Evolutionary conservation across 2,888 invertebrate species (phyloP), one percentile per base, ranked within the genome.

Genomic region (Empis stercorea): DNA sequence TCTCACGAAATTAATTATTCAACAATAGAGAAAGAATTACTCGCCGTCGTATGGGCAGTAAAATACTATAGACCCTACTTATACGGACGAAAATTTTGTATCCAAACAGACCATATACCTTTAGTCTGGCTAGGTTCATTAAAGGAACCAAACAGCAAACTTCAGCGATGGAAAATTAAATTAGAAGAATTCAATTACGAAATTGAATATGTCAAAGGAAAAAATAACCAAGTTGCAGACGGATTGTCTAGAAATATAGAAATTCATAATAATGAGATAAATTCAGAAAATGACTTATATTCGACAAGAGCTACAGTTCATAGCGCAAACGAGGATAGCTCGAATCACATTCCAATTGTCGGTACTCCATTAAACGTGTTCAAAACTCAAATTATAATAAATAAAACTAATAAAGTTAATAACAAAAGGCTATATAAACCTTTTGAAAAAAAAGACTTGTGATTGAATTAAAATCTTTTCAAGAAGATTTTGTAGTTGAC

Each of bases 381-480:
- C 14, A 50, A 50, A 47, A 47, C 45, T 6, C 47, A 50, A 45
- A 42, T 50, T 20, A 47, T 45, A 17, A 14, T 50, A n/a, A 47
- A 47, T 38, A 47, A 15, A 11, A 45, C 40, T n/a, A 10, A 44
- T 5, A 41, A 20, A 4, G 2, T 44, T 10, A 38, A 30, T n/a
- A 43, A 40, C 34, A 47, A 48, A 27, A 45, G 45, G 27, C 2
- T 38, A 27, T 44, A 37, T 10, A 32, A 20, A 23, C 32, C 30
- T 11, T 44, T 48, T 16, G 30, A 23, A 17, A 50, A 48, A 42
- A 14, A 42, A 48, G 46, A 32, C 43, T 44, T 30, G 27, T 48
- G 13, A 41, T 47, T 13, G 50, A 47, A 47, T 11, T 50, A 34
- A 47, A 47, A 30, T 15, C 15, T 10, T 47, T 45, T 13, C 45